Evolutionary conservation across 1,140 invertebrate species (phyloP).

Genomic region (Chrysomallon squamiferum): DNA sequence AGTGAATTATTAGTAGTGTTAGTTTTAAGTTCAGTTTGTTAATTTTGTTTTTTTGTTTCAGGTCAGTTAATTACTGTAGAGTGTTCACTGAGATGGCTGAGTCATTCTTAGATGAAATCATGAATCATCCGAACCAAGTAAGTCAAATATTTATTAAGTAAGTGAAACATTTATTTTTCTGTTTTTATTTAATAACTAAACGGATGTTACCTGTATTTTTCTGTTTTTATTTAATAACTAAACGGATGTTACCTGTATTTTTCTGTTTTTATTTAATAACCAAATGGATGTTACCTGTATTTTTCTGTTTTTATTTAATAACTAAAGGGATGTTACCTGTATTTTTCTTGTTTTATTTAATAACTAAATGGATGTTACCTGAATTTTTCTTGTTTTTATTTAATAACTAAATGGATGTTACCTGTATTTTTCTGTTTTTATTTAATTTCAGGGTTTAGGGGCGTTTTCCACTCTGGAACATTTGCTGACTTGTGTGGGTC

Average conservation of each 20-base stretch:
- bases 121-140: constrained; percentile 66
- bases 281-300: no score
- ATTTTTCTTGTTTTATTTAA: constrained; percentile 7
- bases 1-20: no score
- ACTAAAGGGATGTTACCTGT: no score
- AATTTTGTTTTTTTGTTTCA: constrained; percentile 59
- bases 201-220: no score
- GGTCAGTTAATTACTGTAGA: constrained; percentile 89
- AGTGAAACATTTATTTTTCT: no score
- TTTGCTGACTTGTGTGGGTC: constrained; percentile 89
- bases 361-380: no score
- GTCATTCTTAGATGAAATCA: constrained; percentile 85
- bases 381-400: no score
- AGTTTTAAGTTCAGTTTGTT: no score
- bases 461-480: constrained; percentile 87
- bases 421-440: constrained; percentile 5
- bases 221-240: constrained; percentile 13
- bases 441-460: constrained; percentile 65
- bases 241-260: no score
- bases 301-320: constrained; percentile 10
- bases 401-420: no score
- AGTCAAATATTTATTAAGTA: no score
- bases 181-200: constrained; percentile 16
- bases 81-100: constrained; percentile 95
- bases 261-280: constrained; percentile 10